phyloP scores from a whole-genome alignment of 2,113 vertebrate genomes.

The Prochilodus magdalenae region DNA sequence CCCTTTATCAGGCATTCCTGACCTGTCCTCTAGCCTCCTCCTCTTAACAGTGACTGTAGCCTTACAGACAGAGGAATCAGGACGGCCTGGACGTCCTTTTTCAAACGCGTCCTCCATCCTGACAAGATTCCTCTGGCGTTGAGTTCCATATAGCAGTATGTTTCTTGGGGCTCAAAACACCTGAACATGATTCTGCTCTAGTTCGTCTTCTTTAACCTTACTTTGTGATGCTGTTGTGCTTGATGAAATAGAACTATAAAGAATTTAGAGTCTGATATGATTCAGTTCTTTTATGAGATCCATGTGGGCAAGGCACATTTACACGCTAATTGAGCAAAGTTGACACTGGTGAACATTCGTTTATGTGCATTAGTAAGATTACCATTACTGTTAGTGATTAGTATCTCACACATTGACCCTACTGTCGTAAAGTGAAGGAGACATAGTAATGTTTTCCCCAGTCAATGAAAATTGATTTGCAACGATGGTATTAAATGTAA shows the following conservation, averaged over 20 bases:
- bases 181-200: not conserved
- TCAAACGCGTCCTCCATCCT: not conserved
- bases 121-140: not conserved
- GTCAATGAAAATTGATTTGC: not conserved
- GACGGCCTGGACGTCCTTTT: not conserved
- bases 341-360: not conserved
- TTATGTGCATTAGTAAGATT: not conserved
- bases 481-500: not conserved
- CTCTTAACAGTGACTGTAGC: not conserved
- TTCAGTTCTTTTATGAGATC: not conserved
- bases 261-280: not conserved
- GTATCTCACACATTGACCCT: not conserved
- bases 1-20: slow-evolving; percentile 25
- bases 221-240: slow-evolving; percentile 24
- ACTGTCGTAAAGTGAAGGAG: not conserved
- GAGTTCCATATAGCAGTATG: not conserved
- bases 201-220: slow-evolving; percentile 15
- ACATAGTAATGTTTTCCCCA: not conserved
- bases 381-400: not conserved
- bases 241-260: not conserved
- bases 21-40: slow-evolving; percentile 21
- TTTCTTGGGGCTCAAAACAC: not conserved
- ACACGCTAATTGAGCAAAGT: not conserved
- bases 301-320: not conserved
- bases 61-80: slow-evolving; percentile 22